Base-by-base conservation (phyloP, 2,797 vertebrate species). In the Apogon talboti region DNA sequence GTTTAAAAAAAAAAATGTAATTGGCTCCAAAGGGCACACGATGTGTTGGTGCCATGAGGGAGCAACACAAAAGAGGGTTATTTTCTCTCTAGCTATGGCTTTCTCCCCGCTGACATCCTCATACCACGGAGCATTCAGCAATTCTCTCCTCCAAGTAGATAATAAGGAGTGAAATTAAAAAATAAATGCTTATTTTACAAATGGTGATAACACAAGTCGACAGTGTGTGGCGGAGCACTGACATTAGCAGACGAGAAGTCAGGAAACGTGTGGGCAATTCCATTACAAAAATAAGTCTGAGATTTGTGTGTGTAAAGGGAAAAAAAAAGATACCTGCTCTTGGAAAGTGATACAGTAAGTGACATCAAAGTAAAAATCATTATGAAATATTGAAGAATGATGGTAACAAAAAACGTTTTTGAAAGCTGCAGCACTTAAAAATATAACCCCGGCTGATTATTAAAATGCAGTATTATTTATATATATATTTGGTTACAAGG, bases 1-100 rank as follows among this genome's bases (percentile, higher is more conserved):
- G 82, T 89, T 80, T 80, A 89, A 91, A 74, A 71, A 70, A 80
- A 46, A 71, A 70, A 80, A 46, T 81, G 79, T 93, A 92, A 94
- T 93, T 92, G 90, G 85, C 83, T 93, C 89, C 75, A 87, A 93
- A 94, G 91, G 92, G 88, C 90, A 90, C 46, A 66, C 54, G 48
- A 79, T 79, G 82, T 87, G 81, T 91, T 82, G 71, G 83, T 81
- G 76, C 79, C 74, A 62, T 60, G 71, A 69, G 67, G 78, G 82
- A 81, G 67, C 56, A 86, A 74, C 84, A 83, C 78, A 85, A 74
- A 87, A 80, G 65, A 73, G 51, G 59, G 65, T 80, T 83, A 74
- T 83, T 85, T 83, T 72, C 74, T 79, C 66, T 70, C 60, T 59
- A 62, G 81, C 78, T 42, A 54, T 53, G 37, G 35, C 68, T 77